Evolutionary conservation across 2,113 vertebrate genomes (phyloP).

Genomic region (Pithys albifrons): DNA sequence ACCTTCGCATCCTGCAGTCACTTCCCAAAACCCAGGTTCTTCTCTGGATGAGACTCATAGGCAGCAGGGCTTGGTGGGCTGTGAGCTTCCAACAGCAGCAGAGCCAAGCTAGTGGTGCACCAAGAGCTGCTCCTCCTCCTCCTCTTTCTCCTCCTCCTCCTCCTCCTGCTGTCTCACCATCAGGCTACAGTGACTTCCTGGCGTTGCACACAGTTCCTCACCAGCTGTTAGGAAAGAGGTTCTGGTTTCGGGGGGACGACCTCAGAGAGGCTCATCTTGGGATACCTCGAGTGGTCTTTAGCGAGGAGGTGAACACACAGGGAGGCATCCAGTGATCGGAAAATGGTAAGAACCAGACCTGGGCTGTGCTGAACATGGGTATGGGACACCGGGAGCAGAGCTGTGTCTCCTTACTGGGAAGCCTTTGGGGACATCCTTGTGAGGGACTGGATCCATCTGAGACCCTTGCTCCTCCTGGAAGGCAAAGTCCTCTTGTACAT

Average conservation of each 20-base stretch:
- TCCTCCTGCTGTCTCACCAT: background rate
- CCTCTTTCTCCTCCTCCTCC: background rate
- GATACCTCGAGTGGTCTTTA: background rate
- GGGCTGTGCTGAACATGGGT: background rate
- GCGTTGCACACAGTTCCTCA: background rate
- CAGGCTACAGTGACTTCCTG: constrained; percentile 38
- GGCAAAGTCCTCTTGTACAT: background rate
- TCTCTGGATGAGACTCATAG: background rate
- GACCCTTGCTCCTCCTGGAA: background rate
- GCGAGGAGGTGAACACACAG: background rate
- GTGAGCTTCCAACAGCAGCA: background rate
- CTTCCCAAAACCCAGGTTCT: background rate
- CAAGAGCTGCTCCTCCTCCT: background rate
- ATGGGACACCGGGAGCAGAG: accelerated
- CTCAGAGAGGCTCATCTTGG: background rate
- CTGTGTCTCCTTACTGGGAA: accelerated
- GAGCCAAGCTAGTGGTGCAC: background rate
- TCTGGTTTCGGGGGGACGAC: background rate
- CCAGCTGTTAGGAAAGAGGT: background rate
- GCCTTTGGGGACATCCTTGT: background rate
- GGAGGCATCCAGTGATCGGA: background rate
- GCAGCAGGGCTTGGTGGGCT: background rate
- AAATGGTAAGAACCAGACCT: constrained; percentile 14
- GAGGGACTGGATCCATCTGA: background rate
- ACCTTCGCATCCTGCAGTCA: accelerated